These are phyloP conservation scores for Acanthiza pusilla DNA, from an alignment of 2,797 vertebrate species.

Conservation along the genomic window DNA sequence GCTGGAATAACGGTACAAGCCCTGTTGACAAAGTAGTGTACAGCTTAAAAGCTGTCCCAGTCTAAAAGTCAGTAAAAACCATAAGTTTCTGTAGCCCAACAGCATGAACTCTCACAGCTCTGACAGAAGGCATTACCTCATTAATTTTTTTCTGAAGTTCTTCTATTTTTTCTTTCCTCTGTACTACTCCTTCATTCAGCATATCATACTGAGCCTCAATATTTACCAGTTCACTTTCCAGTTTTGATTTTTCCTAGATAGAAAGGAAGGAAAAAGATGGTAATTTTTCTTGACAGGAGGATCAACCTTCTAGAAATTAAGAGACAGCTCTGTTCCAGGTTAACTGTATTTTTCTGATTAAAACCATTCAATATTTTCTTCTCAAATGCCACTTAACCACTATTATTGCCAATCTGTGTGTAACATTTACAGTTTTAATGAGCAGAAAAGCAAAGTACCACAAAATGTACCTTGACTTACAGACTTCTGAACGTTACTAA, in stretches of 20 bases:
- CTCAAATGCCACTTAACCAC: background rate
- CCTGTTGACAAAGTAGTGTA: background rate
- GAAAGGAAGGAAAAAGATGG: background rate
- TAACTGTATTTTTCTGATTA: background rate
- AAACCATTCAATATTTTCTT: background rate
- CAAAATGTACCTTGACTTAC: background rate
- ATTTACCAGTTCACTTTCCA: constrained; percentile 86
- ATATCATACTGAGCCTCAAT: constrained; percentile 78
- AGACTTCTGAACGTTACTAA: background rate
- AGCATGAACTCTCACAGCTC: background rate
- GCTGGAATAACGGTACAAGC: background rate
- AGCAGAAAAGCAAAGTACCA: background rate
- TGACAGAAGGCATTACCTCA: constrained; percentile 72
- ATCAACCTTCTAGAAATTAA: background rate
- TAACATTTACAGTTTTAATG: background rate
- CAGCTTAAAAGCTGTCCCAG: background rate
- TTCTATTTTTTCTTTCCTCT: constrained; percentile 73
- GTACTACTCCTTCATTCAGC: constrained; percentile 75
- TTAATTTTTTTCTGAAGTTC: constrained; percentile 78
- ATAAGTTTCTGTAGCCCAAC: background rate
- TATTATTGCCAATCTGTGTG: background rate
- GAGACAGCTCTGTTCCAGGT: background rate
- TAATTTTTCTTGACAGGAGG: background rate
- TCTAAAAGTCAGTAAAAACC: background rate
- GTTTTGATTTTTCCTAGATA: constrained; percentile 86